phyloP scores from a whole-genome alignment of 2,888 invertebrate genomes.

The Spodoptera littoralis region DNA sequence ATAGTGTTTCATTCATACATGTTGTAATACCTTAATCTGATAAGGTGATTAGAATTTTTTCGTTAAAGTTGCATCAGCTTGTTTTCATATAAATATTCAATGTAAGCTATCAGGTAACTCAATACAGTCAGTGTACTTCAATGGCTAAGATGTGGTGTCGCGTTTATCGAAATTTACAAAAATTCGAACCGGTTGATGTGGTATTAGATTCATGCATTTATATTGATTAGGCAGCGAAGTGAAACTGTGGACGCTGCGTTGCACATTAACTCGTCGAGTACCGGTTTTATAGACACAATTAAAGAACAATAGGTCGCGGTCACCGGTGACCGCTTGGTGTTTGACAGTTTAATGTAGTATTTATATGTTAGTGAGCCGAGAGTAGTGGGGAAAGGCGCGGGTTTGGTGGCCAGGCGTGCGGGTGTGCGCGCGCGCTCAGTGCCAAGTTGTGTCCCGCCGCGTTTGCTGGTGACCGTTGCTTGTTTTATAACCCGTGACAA shows the following conservation, averaged over 20 bases:
- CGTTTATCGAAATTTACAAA: not conserved
- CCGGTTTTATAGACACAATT: too few species aligned
- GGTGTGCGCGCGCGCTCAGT: constrained; percentile 75
- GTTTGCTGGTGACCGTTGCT: constrained; percentile 74
- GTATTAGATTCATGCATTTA: constrained; percentile 4
- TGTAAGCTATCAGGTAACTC: constrained; percentile 1
- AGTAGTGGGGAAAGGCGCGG: constrained; percentile 61
- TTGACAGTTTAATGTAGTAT: constrained; percentile 47
- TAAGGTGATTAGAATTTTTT: constrained; percentile 1
- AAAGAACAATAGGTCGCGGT: too few species aligned
- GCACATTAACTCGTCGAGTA: too few species aligned
- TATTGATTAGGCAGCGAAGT: constrained; percentile 30
- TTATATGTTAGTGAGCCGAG: constrained; percentile 39
- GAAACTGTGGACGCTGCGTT: constrained; percentile 57
- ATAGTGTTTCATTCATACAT: not conserved
- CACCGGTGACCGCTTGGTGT: too few species aligned
- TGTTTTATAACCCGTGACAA: constrained; percentile 79
- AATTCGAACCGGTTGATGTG: not conserved
- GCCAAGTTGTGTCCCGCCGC: constrained; percentile 72
- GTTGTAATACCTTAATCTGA: not conserved
- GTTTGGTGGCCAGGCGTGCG: constrained; percentile 53
- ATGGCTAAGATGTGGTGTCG: not conserved
- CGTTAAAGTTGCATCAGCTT: not conserved
- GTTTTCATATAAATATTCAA: constrained; percentile 10
- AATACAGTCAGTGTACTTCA: not conserved